Evolutionary conservation across 1,140 invertebrate species (phyloP).

Genomic region (Drosophila quadrilineata): DNA sequence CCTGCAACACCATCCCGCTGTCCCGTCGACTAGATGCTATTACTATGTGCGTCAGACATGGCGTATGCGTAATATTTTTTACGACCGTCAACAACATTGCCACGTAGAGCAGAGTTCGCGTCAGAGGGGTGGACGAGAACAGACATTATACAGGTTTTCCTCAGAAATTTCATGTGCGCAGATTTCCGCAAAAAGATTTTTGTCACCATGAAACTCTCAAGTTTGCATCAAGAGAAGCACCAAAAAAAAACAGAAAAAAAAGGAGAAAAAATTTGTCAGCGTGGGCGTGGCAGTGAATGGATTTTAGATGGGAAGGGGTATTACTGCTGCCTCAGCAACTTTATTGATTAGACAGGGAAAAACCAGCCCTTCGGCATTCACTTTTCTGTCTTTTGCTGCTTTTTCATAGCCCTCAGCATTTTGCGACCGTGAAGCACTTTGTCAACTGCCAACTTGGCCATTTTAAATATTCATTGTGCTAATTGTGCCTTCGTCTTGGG

Average conservation of each 20-base stretch:
- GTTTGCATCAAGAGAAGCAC: constrained; percentile 33
- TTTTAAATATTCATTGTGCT: constrained; percentile 68
- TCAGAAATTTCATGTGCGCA: constrained; percentile 47
- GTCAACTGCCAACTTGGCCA: constrained; percentile 45
- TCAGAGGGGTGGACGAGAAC: not conserved
- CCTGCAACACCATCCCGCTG: constrained; percentile 11
- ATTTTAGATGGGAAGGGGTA: not conserved
- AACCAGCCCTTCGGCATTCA: constrained; percentile 1
- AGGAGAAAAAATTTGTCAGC: too few species aligned
- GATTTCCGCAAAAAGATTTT: constrained; percentile 64
- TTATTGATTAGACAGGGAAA: constrained; percentile 63
- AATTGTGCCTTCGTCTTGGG: constrained; percentile 47
- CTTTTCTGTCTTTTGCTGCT: not conserved
- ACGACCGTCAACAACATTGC: constrained; percentile 53
- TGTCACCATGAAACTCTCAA: constrained; percentile 57
- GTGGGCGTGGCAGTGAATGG: not conserved
- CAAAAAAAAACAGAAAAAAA: too few species aligned
- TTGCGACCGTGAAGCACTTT: constrained; percentile 19
- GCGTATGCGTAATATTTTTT: constrained; percentile 77
- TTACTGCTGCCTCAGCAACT: constrained; percentile 54
- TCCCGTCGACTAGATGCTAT: constrained; percentile 2
- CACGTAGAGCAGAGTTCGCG: not conserved
- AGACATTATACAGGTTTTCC: constrained; percentile 24
- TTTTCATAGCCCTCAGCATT: not conserved
- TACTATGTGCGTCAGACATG: constrained; percentile 54